Evolutionary conservation across 2,888 invertebrate species (phyloP).

Genomic region (Congeria kusceri): DNA sequence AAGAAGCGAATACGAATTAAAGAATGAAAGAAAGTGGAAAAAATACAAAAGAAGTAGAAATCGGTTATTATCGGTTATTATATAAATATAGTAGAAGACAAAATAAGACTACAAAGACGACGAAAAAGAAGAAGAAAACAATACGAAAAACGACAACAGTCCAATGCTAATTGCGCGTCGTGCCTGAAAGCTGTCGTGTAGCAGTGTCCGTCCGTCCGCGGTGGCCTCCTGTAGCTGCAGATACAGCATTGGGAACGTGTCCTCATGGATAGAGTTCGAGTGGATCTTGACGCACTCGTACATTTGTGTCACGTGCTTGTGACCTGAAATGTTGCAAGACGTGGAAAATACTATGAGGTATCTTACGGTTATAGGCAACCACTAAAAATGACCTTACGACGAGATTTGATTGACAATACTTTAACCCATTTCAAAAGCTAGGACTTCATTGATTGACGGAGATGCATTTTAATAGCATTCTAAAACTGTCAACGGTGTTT

Average conservation of each 20-base stretch:
- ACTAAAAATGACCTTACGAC: too few relatives aligned
- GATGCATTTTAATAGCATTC: too few relatives aligned
- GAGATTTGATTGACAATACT: too few relatives aligned
- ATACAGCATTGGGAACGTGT: slow-evolving; percentile 48
- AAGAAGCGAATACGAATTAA: not conserved
- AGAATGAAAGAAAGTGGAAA: not conserved
- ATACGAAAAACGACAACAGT: too few relatives aligned
- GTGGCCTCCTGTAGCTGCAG: slow-evolving; percentile 48
- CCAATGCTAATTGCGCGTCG: too few relatives aligned
- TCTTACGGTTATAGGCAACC: too few relatives aligned
- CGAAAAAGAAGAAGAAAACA: not conserved
- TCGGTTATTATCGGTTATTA: not conserved
- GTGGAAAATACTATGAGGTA: too few relatives aligned
- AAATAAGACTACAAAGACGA: not conserved
- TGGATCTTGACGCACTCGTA: slow-evolving; percentile 52
- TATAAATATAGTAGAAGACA: not conserved
- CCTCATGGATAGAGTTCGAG: slow-evolving; percentile 45
- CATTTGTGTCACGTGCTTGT: slow-evolving; percentile 26
- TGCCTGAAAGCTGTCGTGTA: slow-evolving; percentile 48
- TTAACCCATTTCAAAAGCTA: too few relatives aligned
- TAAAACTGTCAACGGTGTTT: too few relatives aligned
- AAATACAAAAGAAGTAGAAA: not conserved
- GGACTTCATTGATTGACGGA: too few relatives aligned
- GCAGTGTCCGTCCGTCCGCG: slow-evolving; percentile 43
- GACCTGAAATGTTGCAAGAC: not conserved